Evolutionary conservation across 2,113 vertebrate species (phyloP), one percentile per base, ranked within the genome.

Genomic region (Dipodomys merriami): DNA sequence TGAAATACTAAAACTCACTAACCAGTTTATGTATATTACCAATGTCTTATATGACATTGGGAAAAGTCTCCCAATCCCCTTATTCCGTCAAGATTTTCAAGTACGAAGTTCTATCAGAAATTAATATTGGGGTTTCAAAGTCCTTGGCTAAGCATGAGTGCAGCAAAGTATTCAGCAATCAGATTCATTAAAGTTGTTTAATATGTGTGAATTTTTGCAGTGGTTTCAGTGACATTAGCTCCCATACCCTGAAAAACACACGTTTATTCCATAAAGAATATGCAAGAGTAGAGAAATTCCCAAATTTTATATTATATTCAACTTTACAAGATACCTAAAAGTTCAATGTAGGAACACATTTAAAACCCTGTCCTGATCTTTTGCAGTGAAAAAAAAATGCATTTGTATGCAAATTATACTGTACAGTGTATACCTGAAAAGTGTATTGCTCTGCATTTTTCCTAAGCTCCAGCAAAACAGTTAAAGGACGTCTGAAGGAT

Each of bases 331-430:
- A 80, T 95, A 39, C 67, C 83, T 87, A 88, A 90, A 91, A 95
- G 83, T 97, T 96, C 90, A 91, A 27, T 86, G 93, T 91, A 86
- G 72, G 95, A 97, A 94, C 95, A 95, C 95, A 94, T 94, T 96
- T 97, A 97, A 96, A 96, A 94, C 83, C 60, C 90, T 95, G 76
- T 88, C 93, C 94, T 96, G 96, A 96, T 96, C 87, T 96, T 95
- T 97, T 95, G 94, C 93, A 91, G 95, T 90, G 13, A 57, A 57
- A 96, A 97, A 97, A 96, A 97, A 97, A 95, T 95, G 94, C 90
- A 96, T 97, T 97, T 97, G 96, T 97, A 97, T 97, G 96, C 93
- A 97, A 97, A 97, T 97, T 97, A 96, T 82, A 93, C 93, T 83
- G 71, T 90, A 93, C 83, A 93, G 85, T 96, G 96, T 95, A 96